A percentile compares a stretch with the other conserved stretches of the same genome.
phyloP scores from a whole-genome alignment of 2,888 invertebrate species.

The Brachypalpus laphriformis region DNA sequence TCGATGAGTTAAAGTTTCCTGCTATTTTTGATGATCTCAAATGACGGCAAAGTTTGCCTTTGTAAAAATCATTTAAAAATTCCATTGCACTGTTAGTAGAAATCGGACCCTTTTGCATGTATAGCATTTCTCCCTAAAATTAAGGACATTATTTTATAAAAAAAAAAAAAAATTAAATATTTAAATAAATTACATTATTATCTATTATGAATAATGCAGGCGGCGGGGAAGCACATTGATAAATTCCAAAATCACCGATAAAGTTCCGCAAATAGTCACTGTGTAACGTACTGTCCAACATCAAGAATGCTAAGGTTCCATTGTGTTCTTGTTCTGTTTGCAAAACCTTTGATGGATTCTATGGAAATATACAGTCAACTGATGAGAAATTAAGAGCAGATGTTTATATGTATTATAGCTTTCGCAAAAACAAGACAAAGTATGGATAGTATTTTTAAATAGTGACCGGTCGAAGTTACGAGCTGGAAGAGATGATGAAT shows the following conservation, averaged over 20 bases:
- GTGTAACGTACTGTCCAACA: constrained; percentile 45
- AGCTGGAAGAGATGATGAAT: no score
- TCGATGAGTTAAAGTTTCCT: background rate
- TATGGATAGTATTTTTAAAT: no score
- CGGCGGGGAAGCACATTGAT: background rate
- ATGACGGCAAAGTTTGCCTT: constrained; percentile 51
- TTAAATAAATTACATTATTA: constrained; percentile 29
- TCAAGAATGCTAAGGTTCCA: constrained; percentile 55
- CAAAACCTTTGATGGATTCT: constrained; percentile 13
- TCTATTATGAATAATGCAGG: constrained; percentile 53
- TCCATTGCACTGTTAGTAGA: constrained; percentile 34
- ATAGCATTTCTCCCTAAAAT: constrained; percentile 47
- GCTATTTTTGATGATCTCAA: constrained; percentile 14
- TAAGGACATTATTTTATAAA: background rate
- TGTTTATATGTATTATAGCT: background rate
- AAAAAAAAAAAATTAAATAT: background rate
- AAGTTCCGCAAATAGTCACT: constrained; percentile 43
- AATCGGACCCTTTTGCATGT: constrained; percentile 36
- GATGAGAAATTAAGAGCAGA: background rate
- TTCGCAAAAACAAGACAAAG: no score
- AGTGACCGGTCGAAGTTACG: no score
- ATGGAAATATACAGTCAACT: background rate
- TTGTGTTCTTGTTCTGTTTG: constrained; percentile 4
- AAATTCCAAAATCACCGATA: constrained; percentile 27
- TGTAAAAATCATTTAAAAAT: constrained; percentile 47